Evolutionary conservation across 1,140 invertebrate genomes (phyloP).

Genomic region (Caenorhabditis tropicalis): DNA sequence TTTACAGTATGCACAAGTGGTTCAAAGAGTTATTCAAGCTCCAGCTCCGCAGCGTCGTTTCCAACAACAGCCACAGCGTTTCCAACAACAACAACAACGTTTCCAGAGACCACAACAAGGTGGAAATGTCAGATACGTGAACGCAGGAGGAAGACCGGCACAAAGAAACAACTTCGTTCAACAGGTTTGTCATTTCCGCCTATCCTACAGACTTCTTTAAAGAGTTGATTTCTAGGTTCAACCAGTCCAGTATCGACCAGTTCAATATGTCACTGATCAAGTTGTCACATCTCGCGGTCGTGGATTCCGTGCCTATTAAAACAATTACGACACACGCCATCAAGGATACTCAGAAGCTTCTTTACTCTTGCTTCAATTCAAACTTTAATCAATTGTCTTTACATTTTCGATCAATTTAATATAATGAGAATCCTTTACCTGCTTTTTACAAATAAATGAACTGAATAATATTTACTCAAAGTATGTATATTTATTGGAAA

Average conservation of each 20-base stretch:
- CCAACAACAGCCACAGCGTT: conserved; percentile 4
- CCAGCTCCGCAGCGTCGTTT: background rate
- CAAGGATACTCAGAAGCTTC: conserved; percentile 6
- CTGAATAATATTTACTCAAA: background rate
- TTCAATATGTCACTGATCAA: conserved; percentile 11
- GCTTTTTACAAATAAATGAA: background rate
- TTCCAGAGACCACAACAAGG: conserved; percentile 24
- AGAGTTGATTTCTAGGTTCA: background rate
- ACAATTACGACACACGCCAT: background rate
- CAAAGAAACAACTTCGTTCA: background rate
- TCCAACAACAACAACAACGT: background rate
- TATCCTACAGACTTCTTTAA: no score
- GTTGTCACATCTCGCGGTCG: conserved; percentile 17
- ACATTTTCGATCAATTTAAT: no score
- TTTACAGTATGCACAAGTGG: conserved; percentile 16
- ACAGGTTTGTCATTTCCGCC: background rate
- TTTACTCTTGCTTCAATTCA: background rate
- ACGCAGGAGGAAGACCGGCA: background rate
- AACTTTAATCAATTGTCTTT: background rate
- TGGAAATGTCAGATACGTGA: conserved; percentile 3
- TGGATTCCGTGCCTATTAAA: conserved; percentile 19
- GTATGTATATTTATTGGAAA: background rate
- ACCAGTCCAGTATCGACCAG: conserved; percentile 20
- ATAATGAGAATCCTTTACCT: background rate
- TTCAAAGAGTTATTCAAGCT: conserved; percentile 4